Percentiles rank a stretch among this genome's conserved stretches.
Conservation (phyloP, 2,113 vertebrate genomes). For the Sphaerodactylus townsendi region DNA sequence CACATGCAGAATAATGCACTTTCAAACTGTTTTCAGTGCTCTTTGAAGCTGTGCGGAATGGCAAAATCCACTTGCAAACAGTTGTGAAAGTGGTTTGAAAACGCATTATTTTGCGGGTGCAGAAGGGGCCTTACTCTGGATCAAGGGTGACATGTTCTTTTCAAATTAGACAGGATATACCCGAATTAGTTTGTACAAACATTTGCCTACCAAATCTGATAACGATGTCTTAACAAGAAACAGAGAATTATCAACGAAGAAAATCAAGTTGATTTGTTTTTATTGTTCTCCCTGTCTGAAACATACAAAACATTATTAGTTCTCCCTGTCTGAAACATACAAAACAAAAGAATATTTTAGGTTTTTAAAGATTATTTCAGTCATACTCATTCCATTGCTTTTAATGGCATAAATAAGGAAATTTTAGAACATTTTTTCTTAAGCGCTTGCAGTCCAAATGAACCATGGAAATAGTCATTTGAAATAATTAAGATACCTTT, state of each 20-base stretch:
- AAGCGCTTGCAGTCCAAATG: conserved; percentile 12
- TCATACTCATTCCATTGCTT: conserved; percentile 15
- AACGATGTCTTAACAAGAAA: conserved; percentile 32
- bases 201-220: conserved; percentile 13
- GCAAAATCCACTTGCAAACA: too few species aligned
- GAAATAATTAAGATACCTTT: conserved; percentile 11
- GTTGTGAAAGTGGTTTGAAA: too few species aligned
- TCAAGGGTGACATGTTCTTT: background rate
- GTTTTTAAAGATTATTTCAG: conserved; percentile 1
- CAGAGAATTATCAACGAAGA: background rate
- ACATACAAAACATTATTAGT: conserved; percentile 31
- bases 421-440: background rate
- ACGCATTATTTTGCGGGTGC: too few species aligned
- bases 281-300: background rate
- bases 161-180: background rate
- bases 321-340: background rate
- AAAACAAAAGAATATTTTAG: conserved; percentile 26
- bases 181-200: background rate
- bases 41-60: too few species aligned
- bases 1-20: too few species aligned
- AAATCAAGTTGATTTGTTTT: conserved; percentile 11
- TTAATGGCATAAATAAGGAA: conserved; percentile 36
- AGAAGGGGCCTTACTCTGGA: too few species aligned
- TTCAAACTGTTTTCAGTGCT: too few species aligned
- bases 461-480: background rate